Evolutionary conservation across 2,113 vertebrate genomes (phyloP).

Genomic region (Bothrops jararaca): DNA sequence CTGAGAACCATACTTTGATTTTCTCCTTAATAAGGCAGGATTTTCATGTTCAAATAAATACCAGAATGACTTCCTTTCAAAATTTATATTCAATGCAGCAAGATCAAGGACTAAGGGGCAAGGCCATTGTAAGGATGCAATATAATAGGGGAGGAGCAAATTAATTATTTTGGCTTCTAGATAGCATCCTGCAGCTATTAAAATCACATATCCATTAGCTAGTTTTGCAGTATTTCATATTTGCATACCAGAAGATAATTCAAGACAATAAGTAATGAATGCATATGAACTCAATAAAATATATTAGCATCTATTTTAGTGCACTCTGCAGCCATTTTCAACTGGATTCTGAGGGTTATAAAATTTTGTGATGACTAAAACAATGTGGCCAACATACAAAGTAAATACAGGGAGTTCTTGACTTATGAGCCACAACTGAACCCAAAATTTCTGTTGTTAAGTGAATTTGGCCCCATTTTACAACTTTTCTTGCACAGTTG

Average conservation of each 20-base stretch:
- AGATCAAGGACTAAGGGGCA: background rate
- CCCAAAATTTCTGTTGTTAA: background rate
- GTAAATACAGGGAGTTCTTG: background rate
- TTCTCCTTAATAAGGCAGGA: background rate
- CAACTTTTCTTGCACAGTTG: background rate
- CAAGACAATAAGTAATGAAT: background rate
- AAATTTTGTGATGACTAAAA: background rate
- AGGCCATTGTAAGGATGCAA: background rate
- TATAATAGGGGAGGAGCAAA: background rate
- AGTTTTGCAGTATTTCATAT: background rate
- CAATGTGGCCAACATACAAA: background rate
- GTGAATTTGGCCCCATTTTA: background rate
- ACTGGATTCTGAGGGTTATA: background rate
- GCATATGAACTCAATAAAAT: background rate
- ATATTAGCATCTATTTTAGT: background rate
- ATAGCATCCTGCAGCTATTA: background rate
- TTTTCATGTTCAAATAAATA: background rate
- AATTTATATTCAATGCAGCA: background rate
- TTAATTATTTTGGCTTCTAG: background rate
- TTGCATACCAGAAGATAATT: background rate
- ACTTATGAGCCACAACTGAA: background rate
- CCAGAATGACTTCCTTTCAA: background rate
- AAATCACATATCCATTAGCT: background rate
- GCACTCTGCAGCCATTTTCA: background rate
- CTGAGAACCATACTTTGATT: background rate